Evolutionary conservation across 2,113 vertebrate genomes (phyloP), one percentile per base, ranked within the genome.

Genomic region (Toxotes jaculatrix): DNA sequence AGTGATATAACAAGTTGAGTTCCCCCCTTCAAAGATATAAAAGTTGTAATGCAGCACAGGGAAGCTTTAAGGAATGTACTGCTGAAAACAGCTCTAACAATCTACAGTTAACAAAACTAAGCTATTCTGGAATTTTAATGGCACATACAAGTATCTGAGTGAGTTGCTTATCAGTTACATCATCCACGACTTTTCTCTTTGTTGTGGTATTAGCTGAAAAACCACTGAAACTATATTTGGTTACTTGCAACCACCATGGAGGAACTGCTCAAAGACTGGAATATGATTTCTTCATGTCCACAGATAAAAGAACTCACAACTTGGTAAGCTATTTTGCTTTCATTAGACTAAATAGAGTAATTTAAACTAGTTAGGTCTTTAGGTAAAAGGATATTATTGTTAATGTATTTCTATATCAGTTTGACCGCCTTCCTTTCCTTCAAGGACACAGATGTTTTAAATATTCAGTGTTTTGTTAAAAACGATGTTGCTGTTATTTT

Each of bases 131-230:
- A 12, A 62, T 13, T 72, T 19, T 14, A 17, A 31, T 34, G 40
- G 47, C 2, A 38, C 11, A 7, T 53, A 32, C 1, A 60, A n/a
- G 19, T 76, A 7, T 68, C 60, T 65, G 59, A 71, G 23, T 60
- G 7, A 64, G 47, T 74, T 47, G 27, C 40, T 38, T 23, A 42
- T 74, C 70, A 51, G 19, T 19, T n/a, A 3, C 19, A 53, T 34
- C 56, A 67, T 66, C 60, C 56, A 32, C 0, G 17, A 12, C 0
- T 60, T 53, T 17, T 45, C 0, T 64, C 43, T 78, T 67, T 87
- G 67, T 87, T 88, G 92, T 87, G 88, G 87, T 74, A 93, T 86
- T 92, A 93, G 68, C 34, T 89, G 66, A 68, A 81, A 89, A 94
- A 87, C 89, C 90, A 92, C 90, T 59, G 91, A 93, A 92, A 93